A percentile compares a stretch with the other conserved stretches of the same genome.
Conservation (phyloP, 2,113 vertebrate species). For the Maccullochella peelii region DNA sequence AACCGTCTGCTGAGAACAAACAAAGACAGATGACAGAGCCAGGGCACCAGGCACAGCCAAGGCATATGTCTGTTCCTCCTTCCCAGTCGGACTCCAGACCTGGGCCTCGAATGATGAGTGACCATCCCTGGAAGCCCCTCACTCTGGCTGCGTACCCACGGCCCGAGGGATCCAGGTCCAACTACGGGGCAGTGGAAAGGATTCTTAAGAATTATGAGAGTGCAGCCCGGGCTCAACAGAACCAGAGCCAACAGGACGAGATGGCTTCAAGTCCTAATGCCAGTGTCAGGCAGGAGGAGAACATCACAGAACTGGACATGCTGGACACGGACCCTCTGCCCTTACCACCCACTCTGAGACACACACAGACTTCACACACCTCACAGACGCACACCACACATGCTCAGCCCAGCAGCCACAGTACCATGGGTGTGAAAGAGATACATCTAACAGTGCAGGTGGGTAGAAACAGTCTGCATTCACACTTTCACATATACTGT, state of each 20-base stretch:
- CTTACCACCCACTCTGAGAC: slow-evolving; percentile 57
- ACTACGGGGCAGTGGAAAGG: slow-evolving; percentile 94
- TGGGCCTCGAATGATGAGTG: slow-evolving; percentile 82
- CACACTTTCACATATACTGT: neutral
- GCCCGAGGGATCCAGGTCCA: slow-evolving; percentile 92
- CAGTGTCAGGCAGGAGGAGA: slow-evolving; percentile 72
- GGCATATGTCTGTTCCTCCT: slow-evolving; percentile 41
- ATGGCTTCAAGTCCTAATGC: slow-evolving; percentile 39
- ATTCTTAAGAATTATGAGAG: slow-evolving; percentile 93
- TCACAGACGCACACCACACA: slow-evolving; percentile 75
- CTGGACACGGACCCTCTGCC: slow-evolving; percentile 81
- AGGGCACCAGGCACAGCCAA: slow-evolving; percentile 41
- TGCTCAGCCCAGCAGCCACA: slow-evolving; percentile 72
- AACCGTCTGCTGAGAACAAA: slow-evolving; percentile 58
- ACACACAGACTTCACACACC: slow-evolving; percentile 72
- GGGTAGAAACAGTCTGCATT: slow-evolving; percentile 59
- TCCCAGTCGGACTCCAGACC: slow-evolving; percentile 68
- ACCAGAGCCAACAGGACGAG: slow-evolving; percentile 73
- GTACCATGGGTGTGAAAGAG: slow-evolving; percentile 62
- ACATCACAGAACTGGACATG: slow-evolving; percentile 82
- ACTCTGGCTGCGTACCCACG: slow-evolving; percentile 92
- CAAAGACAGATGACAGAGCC: slow-evolving; percentile 50
- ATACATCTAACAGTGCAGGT: slow-evolving; percentile 76
- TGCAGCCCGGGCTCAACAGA: slow-evolving; percentile 77
- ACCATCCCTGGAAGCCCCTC: slow-evolving; percentile 92